These are phyloP conservation scores for Vicugna pacos DNA, from an alignment of 2,113 vertebrate species.

Conservation along the genomic window DNA sequence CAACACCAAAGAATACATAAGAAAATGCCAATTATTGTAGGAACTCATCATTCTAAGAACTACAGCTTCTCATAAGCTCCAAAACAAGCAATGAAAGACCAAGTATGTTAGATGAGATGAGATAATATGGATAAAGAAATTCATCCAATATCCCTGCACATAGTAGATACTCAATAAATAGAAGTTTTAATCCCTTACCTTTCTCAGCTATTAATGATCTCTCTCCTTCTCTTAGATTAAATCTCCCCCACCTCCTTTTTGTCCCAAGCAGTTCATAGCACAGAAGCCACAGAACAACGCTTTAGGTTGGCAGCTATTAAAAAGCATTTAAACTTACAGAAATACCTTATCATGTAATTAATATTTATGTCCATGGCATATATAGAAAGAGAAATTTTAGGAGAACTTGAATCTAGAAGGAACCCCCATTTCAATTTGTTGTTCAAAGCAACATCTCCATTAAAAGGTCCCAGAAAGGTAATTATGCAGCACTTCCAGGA, in stretches of 20 bases:
- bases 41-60: conserved; percentile 52
- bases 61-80: neutral
- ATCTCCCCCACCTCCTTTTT: neutral
- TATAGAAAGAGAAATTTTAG: neutral
- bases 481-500: neutral
- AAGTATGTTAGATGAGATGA: neutral
- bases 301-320: neutral
- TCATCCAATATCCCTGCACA: neutral
- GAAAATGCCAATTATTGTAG: conserved; percentile 59
- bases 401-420: neutral
- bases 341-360: neutral
- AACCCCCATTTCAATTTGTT: neutral
- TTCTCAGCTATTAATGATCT: neutral
- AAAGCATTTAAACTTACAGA: neutral
- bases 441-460: neutral
- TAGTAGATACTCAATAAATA: neutral
- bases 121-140: neutral
- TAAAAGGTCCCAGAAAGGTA: neutral
- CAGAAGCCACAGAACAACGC: conserved; percentile 46
- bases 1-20: conserved; percentile 73
- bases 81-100: neutral
- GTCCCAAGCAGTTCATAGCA: conserved; percentile 46
- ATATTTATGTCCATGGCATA: neutral
- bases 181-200: neutral
- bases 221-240: neutral